Evolutionary conservation across 2,888 invertebrate species (phyloP).

Genomic region (Argyresthia albistria): DNA sequence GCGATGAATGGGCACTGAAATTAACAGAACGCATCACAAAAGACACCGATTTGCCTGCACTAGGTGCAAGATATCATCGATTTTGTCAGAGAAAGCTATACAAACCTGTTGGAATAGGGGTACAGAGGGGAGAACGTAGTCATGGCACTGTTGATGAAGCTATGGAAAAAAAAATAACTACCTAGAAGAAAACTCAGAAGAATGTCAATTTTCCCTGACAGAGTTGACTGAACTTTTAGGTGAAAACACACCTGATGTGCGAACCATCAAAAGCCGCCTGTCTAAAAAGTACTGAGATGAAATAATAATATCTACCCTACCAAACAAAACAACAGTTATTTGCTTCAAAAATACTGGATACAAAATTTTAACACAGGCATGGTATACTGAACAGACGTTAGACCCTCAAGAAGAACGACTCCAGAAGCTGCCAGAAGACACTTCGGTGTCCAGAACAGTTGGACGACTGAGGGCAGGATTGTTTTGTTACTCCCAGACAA

Average conservation of each 20-base stretch:
- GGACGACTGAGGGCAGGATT: too few relatives aligned
- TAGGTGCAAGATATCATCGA: not conserved
- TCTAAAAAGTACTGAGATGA: not conserved
- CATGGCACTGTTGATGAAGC: not conserved
- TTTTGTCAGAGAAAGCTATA: not conserved
- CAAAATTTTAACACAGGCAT: not conserved
- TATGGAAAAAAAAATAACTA: not conserved
- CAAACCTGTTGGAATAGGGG: not conserved
- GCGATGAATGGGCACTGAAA: not conserved
- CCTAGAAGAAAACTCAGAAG: not conserved
- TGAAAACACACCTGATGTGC: not conserved
- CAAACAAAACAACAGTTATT: not conserved
- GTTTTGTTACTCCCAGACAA: too few relatives aligned
- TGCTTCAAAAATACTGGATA: not conserved
- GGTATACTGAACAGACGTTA: not conserved
- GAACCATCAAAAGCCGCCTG: not conserved
- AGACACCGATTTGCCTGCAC: not conserved
- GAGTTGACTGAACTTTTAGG: not conserved
- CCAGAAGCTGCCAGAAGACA: too few relatives aligned
- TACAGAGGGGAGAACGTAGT: not conserved
- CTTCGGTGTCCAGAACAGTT: too few relatives aligned
- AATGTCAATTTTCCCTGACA: slow-evolving; percentile 1
- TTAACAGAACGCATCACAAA: slow-evolving; percentile 1
- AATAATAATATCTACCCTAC: not conserved
- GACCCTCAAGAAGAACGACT: slow-evolving; percentile 1